These are phyloP conservation scores for Orthonyx spaldingii DNA, from an alignment of 2,113 vertebrate species.

Conservation along the genomic window DNA sequence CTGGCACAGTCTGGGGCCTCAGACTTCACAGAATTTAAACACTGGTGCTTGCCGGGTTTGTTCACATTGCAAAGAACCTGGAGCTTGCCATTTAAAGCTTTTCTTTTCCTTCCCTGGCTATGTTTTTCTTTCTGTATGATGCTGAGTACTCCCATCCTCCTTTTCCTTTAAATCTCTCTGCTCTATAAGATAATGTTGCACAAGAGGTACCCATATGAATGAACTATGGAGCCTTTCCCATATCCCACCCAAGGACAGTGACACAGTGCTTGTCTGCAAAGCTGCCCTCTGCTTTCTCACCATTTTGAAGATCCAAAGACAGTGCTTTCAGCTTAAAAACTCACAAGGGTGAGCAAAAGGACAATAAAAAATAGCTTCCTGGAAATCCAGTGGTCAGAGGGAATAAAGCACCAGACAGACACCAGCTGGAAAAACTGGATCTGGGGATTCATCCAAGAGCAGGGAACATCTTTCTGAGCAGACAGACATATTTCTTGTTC, in stretches of 20 bases:
- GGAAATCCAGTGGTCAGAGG: constrained; percentile 13
- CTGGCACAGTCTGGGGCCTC: neutral
- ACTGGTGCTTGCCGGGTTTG: neutral
- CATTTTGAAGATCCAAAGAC: neutral
- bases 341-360: neutral
- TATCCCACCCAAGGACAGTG: neutral
- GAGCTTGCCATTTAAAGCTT: neutral
- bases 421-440: constrained; percentile 44
- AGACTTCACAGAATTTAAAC: neutral
- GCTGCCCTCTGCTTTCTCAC: neutral
- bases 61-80: neutral
- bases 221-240: neutral
- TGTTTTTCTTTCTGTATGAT: neutral
- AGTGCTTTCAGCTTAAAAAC: neutral
- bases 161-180: neutral
- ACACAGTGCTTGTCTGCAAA: neutral
- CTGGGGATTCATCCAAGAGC: constrained; percentile 53
- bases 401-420: constrained; percentile 16
- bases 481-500: constrained; percentile 18
- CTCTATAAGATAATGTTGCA: neutral
- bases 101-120: neutral
- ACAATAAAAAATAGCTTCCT: neutral
- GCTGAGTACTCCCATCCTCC: neutral
- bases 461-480: constrained; percentile 32
- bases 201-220: neutral